Conservation (phyloP, 2,113 vertebrate species). For the Mirza zaza region DNA sequence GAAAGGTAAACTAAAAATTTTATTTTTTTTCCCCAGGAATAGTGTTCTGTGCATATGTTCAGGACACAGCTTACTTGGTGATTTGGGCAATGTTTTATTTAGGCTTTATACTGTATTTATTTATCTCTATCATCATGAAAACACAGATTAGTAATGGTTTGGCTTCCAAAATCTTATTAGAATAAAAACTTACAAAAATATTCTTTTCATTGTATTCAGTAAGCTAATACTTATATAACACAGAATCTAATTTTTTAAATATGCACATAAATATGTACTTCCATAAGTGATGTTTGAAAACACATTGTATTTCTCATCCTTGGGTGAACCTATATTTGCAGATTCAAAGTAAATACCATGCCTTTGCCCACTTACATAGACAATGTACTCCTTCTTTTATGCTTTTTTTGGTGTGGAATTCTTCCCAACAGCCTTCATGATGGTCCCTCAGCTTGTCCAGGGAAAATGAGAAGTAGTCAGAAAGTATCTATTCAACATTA, state of each 20-base stretch:
- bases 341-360: background rate
- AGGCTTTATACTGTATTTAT: slow-evolving; percentile 62
- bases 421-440: background rate
- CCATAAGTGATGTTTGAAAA: background rate
- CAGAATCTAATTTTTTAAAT: background rate
- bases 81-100: slow-evolving; percentile 20
- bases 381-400: background rate
- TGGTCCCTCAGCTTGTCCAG: background rate
- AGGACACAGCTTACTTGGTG: background rate
- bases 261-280: background rate
- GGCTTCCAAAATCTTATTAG: slow-evolving; percentile 73
- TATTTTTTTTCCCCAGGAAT: slow-evolving; percentile 41
- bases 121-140: slow-evolving; percentile 75
- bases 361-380: background rate
- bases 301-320: background rate
- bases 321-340: background rate
- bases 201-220: background rate
- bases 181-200: slow-evolving; percentile 68
- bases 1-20: background rate
- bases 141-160: slow-evolving; percentile 61
- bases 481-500: background rate
- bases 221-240: background rate
- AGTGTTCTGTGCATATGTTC: slow-evolving; percentile 71
- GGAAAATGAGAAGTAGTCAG: background rate
- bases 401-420: background rate